phyloP scores from a whole-genome alignment of 1,140 invertebrate genomes.

The Lysiphlebus fabarum region DNA sequence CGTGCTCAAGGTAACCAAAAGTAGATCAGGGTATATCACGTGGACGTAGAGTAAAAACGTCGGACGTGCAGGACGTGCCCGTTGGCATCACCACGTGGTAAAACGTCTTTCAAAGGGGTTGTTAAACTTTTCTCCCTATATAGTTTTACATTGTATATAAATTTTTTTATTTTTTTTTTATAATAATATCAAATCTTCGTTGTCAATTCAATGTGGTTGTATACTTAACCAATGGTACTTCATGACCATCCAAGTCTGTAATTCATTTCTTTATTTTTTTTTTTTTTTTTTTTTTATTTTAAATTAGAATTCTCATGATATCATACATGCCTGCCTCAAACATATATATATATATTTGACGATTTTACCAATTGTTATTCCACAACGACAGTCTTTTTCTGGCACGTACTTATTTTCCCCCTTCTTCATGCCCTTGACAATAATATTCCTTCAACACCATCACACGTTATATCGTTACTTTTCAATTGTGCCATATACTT shows the following conservation, averaged over 20 bases:
- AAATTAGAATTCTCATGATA: background rate
- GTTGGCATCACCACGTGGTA: constrained; percentile 27
- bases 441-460: background rate
- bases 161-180: no score
- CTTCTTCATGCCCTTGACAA: constrained; percentile 5
- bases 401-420: constrained; percentile 23
- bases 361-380: constrained; percentile 39
- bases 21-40: constrained; percentile 11
- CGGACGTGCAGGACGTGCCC: constrained; percentile 30
- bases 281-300: constrained; percentile 1
- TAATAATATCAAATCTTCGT: no score
- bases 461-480: constrained; percentile 1
- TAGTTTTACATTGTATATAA: no score
- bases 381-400: constrained; percentile 24
- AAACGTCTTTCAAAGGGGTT: background rate
- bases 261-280: constrained; percentile 14
- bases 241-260: constrained; percentile 24
- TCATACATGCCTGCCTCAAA: constrained; percentile 9
- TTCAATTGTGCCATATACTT: background rate
- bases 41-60: constrained; percentile 23
- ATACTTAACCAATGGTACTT: constrained; percentile 9
- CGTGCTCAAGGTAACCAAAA: no score
- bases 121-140: background rate
- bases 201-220: no score
- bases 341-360: constrained; percentile 27